Base-by-base conservation (phyloP, 1,140 invertebrate genomes). In the Apis mellifera region DNA sequence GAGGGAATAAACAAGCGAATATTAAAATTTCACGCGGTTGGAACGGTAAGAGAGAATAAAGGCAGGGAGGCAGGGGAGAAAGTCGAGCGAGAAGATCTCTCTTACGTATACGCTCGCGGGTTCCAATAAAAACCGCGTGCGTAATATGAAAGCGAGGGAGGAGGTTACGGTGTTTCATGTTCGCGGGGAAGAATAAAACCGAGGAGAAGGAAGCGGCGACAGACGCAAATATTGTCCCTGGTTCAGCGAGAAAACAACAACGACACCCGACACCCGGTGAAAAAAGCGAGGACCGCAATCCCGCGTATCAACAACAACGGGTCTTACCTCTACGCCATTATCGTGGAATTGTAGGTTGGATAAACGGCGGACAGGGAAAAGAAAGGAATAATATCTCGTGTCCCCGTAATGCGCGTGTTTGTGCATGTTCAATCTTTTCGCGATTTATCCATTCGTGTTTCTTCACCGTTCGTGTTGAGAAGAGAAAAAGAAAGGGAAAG, bases 211-310 rank as follows among this genome's bases (percentile, higher is more conserved):
- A 57, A 66, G 42, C 70, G 23, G 15, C 52, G 78, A 66, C 78
- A 50, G 62, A 42, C 11, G 52, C 78, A 81, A 81, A 75, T 81
- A 75, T 81, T 81, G 62, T 81, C 26, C 42, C 32, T 12, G 71
- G 13, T 42, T 78, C 42, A 19, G n/a, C 17, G 54, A n/a, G 7
- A 60, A 71, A 42, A 42, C 32, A 42, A 60, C 65, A 59, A 48
- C 52, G 23, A 54, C 60, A 42, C 19, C 19, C 17, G n/a, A 4
- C 32, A 42, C 32, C 32, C 32, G 21, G 9, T 23, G 26, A 26
- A 48, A 50, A 50, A 57, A 73, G 21, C 32, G 21, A 26, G 32
- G 9, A 12, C 5, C 17, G 9, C 52, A 57, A 52, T 78, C 60
- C 23, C 17, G 48, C 48, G 42, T 52, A 60, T 50, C 65, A 54